Percentiles rank a stretch among this genome's conserved stretches.
These are phyloP conservation scores for Oryctolagus cuniculus DNA, from an alignment of 2,113 vertebrate species.

Conservation along the genomic window mOryCun1.1 NC_091432.1:107620501-107621000, in stretches of 20 bases:
- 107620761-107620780: background rate
- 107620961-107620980: slow-evolving; percentile 83
- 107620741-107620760: slow-evolving; percentile 16
- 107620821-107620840: slow-evolving; percentile 54
- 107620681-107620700: background rate
- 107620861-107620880: slow-evolving; percentile 75
- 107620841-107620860: slow-evolving; percentile 60
- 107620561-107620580: background rate
- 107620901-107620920: slow-evolving; percentile 78
- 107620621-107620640: background rate
- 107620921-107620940: slow-evolving; percentile 81
- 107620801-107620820: slow-evolving; percentile 61
- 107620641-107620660: slow-evolving; percentile 32
- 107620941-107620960: slow-evolving; percentile 72
- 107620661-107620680: slow-evolving; percentile 45
- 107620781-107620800: slow-evolving; percentile 59
- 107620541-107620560: background rate
- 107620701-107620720: background rate
- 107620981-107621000: slow-evolving; percentile 83
- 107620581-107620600: slow-evolving; percentile 24
- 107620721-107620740: slow-evolving; percentile 31
- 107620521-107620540: background rate
- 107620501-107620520: background rate
- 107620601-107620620: slow-evolving; percentile 49
- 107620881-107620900: slow-evolving; percentile 65